phyloP scores from a whole-genome alignment of 2,797 vertebrate species.

The Sternotherus odoratus region DNA sequence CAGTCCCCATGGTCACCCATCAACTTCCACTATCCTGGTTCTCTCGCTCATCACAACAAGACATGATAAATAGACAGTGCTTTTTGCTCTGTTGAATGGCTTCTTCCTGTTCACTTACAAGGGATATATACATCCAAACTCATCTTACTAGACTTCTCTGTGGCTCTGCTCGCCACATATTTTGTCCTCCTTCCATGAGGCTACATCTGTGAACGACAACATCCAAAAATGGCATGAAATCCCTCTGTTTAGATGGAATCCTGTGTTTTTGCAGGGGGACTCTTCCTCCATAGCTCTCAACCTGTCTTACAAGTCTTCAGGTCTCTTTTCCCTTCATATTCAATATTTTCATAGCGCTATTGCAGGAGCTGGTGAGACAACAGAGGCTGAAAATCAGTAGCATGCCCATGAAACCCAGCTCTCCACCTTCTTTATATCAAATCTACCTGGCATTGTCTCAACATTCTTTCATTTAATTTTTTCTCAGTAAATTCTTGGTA shows the following conservation, averaged over 20 bases:
- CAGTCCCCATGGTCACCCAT: no score
- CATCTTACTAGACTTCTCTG: no score
- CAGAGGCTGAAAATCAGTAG: background rate
- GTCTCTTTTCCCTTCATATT: background rate
- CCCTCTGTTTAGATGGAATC: background rate
- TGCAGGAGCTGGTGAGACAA: background rate
- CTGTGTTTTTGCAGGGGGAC: background rate
- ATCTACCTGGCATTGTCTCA: background rate
- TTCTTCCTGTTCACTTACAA: no score
- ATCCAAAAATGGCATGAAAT: background rate
- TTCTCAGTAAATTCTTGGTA: background rate
- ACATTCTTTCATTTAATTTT: background rate
- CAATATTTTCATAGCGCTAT: background rate
- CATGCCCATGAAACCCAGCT: background rate
- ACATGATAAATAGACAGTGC: no score
- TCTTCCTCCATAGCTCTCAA: background rate
- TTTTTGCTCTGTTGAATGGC: no score
- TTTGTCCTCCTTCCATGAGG: background rate
- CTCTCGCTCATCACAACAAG: no score
- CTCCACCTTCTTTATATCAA: background rate
- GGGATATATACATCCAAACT: no score
- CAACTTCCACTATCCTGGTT: no score
- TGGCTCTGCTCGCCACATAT: no score
- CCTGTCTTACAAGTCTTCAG: background rate
- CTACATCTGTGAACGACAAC: background rate